Conservation (phyloP, 2,797 vertebrate genomes). For the Dermochelys coriacea region DNA sequence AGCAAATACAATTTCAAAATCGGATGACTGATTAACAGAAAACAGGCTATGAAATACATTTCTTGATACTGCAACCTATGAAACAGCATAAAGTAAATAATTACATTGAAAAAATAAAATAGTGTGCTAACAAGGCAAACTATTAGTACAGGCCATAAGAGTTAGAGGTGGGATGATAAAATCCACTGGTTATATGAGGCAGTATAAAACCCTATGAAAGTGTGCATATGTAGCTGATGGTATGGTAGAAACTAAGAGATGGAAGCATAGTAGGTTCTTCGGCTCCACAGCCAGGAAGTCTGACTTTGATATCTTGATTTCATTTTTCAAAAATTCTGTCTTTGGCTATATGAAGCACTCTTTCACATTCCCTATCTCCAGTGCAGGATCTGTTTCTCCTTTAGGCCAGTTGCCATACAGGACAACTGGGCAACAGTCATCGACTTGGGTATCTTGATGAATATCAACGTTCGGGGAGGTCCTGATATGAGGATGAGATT, state of each 20-base stretch:
- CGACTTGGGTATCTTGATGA: fast-evolving
- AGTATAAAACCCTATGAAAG: background rate
- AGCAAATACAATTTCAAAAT: background rate
- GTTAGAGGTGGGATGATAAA: background rate
- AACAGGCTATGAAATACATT: background rate
- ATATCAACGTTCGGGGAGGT: too few relatives aligned
- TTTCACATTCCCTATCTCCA: background rate
- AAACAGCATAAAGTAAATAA: background rate
- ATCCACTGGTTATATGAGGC: background rate
- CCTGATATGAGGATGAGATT: background rate
- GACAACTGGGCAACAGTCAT: background rate
- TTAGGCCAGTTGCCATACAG: background rate
- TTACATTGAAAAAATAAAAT: background rate
- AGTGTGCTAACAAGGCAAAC: background rate
- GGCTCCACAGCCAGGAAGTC: fast-evolving
- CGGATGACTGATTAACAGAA: background rate
- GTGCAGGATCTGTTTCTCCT: background rate
- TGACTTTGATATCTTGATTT: background rate
- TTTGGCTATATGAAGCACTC: background rate
- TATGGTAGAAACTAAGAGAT: background rate
- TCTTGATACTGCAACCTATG: background rate
- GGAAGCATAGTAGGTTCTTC: background rate
- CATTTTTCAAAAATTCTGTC: background rate
- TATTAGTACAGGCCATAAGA: background rate
- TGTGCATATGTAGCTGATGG: background rate